A percentile compares a stretch with the other conserved stretches of the same genome.
phyloP scores from a whole-genome alignment of 2,888 invertebrate species.

The Troglohyphantes excavatus region DNA sequence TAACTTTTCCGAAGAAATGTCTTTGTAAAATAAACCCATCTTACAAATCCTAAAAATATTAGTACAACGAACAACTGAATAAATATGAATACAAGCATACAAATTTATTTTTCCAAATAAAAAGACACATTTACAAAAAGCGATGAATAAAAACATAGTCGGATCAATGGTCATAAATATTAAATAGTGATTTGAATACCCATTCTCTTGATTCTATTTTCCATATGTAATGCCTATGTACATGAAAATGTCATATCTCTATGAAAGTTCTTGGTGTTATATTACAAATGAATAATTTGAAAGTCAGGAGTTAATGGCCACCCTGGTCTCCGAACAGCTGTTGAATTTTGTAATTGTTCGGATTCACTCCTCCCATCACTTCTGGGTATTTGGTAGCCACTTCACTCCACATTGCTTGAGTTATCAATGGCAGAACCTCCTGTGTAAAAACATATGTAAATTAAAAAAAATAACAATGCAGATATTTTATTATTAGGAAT shows the following conservation, averaged over 20 bases:
- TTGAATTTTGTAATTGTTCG: constrained; percentile 82
- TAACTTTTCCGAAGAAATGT: no score
- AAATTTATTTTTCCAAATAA: no score
- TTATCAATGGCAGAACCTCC: constrained; percentile 81
- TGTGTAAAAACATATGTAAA: constrained; percentile 73
- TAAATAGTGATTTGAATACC: neutral
- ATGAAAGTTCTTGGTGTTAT: constrained; percentile 12
- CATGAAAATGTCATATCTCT: neutral
- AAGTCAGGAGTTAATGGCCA: constrained; percentile 81
- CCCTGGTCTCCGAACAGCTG: constrained; percentile 84
- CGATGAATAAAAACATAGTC: neutral
- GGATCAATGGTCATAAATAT: constrained; percentile 1
- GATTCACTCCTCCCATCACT: constrained; percentile 83
- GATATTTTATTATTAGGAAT: no score
- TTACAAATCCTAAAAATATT: no score
- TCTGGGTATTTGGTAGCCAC: constrained; percentile 82
- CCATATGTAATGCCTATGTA: neutral
- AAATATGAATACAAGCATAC: no score
- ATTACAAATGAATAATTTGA: constrained; percentile 32
- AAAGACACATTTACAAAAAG: no score
- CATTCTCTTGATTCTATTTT: neutral
- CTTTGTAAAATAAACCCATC: no score
- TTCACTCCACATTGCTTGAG: constrained; percentile 81
- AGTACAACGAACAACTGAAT: no score
- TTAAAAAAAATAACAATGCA: no score